A percentile compares a stretch with the other conserved stretches of the same genome.
These are phyloP conservation scores for Malthinus flaveolus DNA, from an alignment of 2,888 invertebrate species.

Conservation along the genomic window DNA sequence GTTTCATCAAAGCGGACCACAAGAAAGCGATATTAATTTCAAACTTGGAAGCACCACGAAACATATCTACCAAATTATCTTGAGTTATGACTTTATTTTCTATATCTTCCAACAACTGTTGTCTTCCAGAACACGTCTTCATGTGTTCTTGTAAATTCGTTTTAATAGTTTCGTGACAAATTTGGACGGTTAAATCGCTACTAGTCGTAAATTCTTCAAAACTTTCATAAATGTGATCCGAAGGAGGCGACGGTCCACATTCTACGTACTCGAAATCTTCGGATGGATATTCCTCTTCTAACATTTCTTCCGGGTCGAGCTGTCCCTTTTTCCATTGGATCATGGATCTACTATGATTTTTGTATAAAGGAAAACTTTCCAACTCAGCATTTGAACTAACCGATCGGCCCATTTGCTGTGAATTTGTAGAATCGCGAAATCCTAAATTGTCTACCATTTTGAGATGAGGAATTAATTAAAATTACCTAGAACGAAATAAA, in stretches of 20 bases:
- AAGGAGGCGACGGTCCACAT: constrained; percentile 78
- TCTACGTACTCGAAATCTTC: constrained; percentile 77
- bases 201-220: constrained; percentile 69
- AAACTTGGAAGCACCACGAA: constrained; percentile 61
- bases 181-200: constrained; percentile 71
- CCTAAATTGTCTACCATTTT: constrained; percentile 50
- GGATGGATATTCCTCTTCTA: constrained; percentile 70
- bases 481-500: constrained; percentile 28
- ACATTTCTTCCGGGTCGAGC: constrained; percentile 52
- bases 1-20: constrained; percentile 75
- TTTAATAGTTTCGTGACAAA: constrained; percentile 73
- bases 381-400: constrained; percentile 54
- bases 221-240: constrained; percentile 82
- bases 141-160: constrained; percentile 76
- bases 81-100: constrained; percentile 68
- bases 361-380: constrained; percentile 51
- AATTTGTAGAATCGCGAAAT: constrained; percentile 46
- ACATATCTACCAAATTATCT: constrained; percentile 60
- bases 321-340: constrained; percentile 34
- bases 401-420: constrained; percentile 51
- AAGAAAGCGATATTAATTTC: constrained; percentile 74
- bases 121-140: constrained; percentile 67
- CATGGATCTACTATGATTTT: constrained; percentile 38
- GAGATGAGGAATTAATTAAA: constrained; percentile 1
- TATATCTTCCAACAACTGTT: constrained; percentile 72